Conservation (phyloP, 2,113 vertebrate genomes). For the Cephalopholis sonnerati region DNA sequence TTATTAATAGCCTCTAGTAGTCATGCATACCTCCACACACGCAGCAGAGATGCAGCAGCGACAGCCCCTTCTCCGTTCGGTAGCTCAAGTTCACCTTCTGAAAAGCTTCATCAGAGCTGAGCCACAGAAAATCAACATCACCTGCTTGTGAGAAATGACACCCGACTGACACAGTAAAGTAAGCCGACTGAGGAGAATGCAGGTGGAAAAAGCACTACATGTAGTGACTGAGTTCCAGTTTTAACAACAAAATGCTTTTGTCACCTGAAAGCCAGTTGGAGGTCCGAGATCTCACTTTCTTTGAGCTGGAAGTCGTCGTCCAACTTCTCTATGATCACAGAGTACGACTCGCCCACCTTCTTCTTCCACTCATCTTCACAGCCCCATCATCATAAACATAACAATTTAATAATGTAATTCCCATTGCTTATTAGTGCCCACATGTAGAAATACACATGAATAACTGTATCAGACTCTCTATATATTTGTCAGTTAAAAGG, state of each 20-base stretch:
- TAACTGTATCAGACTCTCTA: neutral
- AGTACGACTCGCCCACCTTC: conserved; percentile 94
- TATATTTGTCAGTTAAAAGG: neutral
- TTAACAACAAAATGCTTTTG: conserved; percentile 43
- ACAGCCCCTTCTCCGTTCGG: conserved; percentile 91
- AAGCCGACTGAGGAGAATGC: neutral
- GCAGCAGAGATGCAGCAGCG: conserved; percentile 94
- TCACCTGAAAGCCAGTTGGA: conserved; percentile 92
- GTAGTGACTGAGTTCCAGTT: neutral
- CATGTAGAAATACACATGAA: neutral
- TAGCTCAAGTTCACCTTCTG: conserved; percentile 94
- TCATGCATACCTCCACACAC: conserved; percentile 89
- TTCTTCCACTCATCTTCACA: conserved; percentile 97
- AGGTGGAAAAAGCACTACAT: neutral
- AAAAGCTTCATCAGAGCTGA: conserved; percentile 95
- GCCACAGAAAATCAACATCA: conserved; percentile 44
- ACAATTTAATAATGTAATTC: neutral
- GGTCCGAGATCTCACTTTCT: conserved; percentile 88
- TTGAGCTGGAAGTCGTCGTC: conserved; percentile 92
- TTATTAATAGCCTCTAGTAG: conserved; percentile 75
- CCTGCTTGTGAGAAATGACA: conserved; percentile 20
- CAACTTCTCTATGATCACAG: conserved; percentile 88
- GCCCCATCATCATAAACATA: conserved; percentile 14
- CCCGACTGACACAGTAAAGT: neutral
- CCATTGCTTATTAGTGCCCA: neutral